Conservation (phyloP, 2,797 vertebrate species). For the Rachycentron canadum region DNA sequence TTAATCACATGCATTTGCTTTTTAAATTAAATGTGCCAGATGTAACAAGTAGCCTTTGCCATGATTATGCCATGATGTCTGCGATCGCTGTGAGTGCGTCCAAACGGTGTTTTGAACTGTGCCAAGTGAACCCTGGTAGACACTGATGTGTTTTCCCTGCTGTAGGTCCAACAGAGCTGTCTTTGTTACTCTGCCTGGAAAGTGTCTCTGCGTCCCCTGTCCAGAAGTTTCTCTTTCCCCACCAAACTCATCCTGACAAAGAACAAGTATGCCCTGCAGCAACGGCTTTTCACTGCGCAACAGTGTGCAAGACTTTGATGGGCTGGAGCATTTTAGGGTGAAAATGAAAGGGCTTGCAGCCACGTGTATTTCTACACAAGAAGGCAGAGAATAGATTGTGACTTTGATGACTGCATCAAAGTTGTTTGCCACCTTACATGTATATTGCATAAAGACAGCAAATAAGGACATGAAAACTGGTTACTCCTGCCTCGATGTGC, state of each 20-base stretch:
- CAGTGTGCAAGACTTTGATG: slow-evolving; percentile 31
- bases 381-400: slow-evolving; percentile 22
- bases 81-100: slow-evolving; percentile 38
- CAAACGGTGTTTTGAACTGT: slow-evolving; percentile 44
- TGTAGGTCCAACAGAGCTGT: slow-evolving; percentile 69
- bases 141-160: slow-evolving; percentile 55
- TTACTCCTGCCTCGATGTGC: not conserved
- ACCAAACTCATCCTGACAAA: slow-evolving; percentile 73
- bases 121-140: slow-evolving; percentile 61
- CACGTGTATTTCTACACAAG: slow-evolving; percentile 27
- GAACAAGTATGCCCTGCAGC: slow-evolving; percentile 56
- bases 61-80: slow-evolving; percentile 30
- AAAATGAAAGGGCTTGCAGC: slow-evolving; percentile 53
- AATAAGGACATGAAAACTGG: slow-evolving; percentile 6
- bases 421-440: slow-evolving; percentile 29
- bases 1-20: slow-evolving; percentile 27
- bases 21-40: slow-evolving; percentile 16
- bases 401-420: slow-evolving; percentile 46
- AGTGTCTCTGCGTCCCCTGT: slow-evolving; percentile 61
- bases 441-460: slow-evolving; percentile 20
- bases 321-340: slow-evolving; percentile 25
- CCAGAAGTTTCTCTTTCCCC: slow-evolving; percentile 53
- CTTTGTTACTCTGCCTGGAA: slow-evolving; percentile 79
- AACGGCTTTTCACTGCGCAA: slow-evolving; percentile 41
- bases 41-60: slow-evolving; percentile 16